These are phyloP conservation scores for Amblyopsis rosae DNA, from an alignment of 2,113 vertebrate genomes.

Conservation along the genomic window DNA sequence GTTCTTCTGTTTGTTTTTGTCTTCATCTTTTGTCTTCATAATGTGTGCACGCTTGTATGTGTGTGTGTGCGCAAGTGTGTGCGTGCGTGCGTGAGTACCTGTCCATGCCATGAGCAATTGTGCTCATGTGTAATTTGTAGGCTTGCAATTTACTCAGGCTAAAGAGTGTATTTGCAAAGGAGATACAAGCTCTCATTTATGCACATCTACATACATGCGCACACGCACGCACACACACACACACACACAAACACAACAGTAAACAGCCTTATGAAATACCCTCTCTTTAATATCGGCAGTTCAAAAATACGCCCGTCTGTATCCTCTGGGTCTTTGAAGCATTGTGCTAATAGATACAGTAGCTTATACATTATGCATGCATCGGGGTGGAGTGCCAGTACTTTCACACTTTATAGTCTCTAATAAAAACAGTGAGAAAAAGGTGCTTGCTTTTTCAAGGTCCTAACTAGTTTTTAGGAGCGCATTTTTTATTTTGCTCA, in stretches of 20 bases:
- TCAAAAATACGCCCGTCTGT: not conserved
- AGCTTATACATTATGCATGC: not conserved
- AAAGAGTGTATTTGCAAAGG: not conserved
- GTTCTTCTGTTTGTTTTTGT: too few species aligned
- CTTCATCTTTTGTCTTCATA: too few species aligned
- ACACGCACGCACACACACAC: slow-evolving; percentile 4
- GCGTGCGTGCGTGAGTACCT: not conserved
- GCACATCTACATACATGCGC: not conserved
- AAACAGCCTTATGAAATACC: not conserved
- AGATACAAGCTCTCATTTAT: not conserved
- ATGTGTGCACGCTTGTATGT: not conserved
- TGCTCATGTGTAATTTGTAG: not conserved
- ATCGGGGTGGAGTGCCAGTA: not conserved
- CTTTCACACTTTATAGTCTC: not conserved
- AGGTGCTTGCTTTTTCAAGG: not conserved
- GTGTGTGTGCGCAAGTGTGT: not conserved
- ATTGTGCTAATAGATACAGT: not conserved
- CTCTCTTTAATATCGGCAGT: not conserved
- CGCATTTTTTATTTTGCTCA: too few species aligned
- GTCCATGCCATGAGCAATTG: not conserved
- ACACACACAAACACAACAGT: slow-evolving; percentile 2
- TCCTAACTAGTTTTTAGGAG: not conserved
- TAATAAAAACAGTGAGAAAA: not conserved
- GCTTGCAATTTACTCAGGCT: not conserved
- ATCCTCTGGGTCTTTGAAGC: not conserved